Base-by-base conservation (phyloP, 2,888 invertebrate genomes). In the Drosophila atripex region DNA sequence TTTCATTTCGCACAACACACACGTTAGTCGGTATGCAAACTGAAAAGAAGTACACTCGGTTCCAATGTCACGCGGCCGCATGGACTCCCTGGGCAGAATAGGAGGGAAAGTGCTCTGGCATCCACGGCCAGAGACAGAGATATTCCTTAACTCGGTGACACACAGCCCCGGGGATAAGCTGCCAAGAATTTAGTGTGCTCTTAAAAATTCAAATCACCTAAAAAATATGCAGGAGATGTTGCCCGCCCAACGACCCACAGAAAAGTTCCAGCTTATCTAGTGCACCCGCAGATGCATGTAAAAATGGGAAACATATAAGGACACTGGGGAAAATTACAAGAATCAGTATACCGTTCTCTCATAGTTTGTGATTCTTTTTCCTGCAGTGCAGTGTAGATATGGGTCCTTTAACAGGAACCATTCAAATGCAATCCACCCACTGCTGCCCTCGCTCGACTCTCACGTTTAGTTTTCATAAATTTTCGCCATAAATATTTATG, bases 381-480 rank as follows among this genome's bases (percentile, higher is more conserved):
- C 41, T 30, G 3, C 56, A 57, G 57, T 57, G 59, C 7, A 57
- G 3, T 16, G 1, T 52, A 32, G 28, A 43, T 56, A 38, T 50
- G 18, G 47, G 49, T 56, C 23, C 49, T 16, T 41, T 46, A 43
- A 28, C 18, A 12, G 11, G 12, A 30, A 9, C 14, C 32, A 6
- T 16, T 46, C n/a, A 6, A 61, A 30, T 55, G 21, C 59, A 30
- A 21, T 28, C 46, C 57, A 51, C 51, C 56, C 58, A 51, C 21
- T 41, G 30, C 12, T 35, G 39, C 43, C 64, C 50, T 21, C 41
- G 71, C 63, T 66, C 73, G 35, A 50, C 60, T 30, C 79, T 74
- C 86, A 83, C 84, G 78, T 86, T 86, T 80, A 76, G 80, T 76
- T 83, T 84, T 77, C 86, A 86, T 84, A 83, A 77, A 84, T 84